These are phyloP conservation scores for Himalopsyche japonica DNA, from an alignment of 2,888 invertebrate species.

Conservation along the genomic window DNA sequence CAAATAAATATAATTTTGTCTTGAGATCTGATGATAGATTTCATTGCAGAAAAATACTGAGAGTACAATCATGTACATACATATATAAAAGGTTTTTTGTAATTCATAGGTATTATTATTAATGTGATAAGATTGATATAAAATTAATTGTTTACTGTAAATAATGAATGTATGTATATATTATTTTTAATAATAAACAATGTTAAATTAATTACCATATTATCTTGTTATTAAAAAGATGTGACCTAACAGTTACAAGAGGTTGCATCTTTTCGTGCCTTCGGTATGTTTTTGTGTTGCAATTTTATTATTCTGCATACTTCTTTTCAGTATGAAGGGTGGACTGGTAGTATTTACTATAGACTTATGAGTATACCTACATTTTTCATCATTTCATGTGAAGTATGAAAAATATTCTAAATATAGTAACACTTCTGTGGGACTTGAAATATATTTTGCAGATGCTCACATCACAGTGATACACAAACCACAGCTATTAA, in stretches of 20 bases:
- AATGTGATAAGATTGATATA: constrained; percentile 1
- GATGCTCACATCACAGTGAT: too few species aligned
- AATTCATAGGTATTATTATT: constrained; percentile 21
- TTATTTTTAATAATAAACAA: constrained; percentile 6
- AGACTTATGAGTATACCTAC: too few species aligned
- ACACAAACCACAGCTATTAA: too few species aligned
- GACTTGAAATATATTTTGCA: too few species aligned
- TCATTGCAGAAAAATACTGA: background rate
- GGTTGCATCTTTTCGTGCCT: background rate
- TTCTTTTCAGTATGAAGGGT: too few species aligned
- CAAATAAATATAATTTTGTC: background rate
- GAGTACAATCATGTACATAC: background rate
- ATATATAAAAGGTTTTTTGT: background rate
- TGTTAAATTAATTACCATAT: background rate
- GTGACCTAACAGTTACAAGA: too few species aligned
- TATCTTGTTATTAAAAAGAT: background rate
- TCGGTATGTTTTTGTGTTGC: background rate
- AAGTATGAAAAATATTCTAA: too few species aligned
- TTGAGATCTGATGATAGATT: background rate
- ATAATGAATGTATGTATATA: background rate
- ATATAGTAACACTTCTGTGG: too few species aligned
- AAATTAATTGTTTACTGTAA: background rate
- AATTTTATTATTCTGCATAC: background rate
- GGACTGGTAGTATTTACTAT: too few species aligned
- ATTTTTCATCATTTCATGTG: too few species aligned